Evolutionary conservation across 2,888 invertebrate genomes (phyloP).

Genomic region (Anodontia alba): DNA sequence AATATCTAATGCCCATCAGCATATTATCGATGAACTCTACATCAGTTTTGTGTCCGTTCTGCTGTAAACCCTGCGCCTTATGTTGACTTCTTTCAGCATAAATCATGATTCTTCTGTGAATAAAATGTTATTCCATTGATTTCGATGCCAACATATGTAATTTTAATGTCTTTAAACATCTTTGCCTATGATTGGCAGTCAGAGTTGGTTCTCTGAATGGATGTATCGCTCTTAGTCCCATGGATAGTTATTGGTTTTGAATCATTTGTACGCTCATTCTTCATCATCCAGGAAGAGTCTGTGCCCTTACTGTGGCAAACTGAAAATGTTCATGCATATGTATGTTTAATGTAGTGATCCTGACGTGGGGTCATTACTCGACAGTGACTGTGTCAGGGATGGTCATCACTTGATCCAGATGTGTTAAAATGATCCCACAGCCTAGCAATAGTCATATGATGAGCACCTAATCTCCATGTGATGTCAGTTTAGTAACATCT

Average conservation of each 20-base stretch:
- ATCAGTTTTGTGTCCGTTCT: slow-evolving; percentile 6
- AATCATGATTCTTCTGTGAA: slow-evolving; percentile 41
- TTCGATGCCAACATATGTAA: slow-evolving; percentile 18
- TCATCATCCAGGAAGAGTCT: background rate
- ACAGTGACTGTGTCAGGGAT: background rate
- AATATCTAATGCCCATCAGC: slow-evolving; percentile 32
- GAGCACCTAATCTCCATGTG: too few species aligned
- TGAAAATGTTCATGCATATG: background rate
- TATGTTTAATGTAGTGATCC: slow-evolving; percentile 1
- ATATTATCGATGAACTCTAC: slow-evolving; percentile 24
- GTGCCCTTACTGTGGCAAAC: slow-evolving; percentile 7
- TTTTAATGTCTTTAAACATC: background rate
- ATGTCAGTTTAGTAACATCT: too few species aligned
- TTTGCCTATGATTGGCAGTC: slow-evolving; percentile 26
- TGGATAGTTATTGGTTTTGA: slow-evolving; percentile 13
- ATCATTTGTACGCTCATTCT: slow-evolving; percentile 15
- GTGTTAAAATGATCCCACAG: background rate
- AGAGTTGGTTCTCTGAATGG: slow-evolving; percentile 15
- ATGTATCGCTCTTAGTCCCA: background rate
- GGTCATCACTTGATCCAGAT: background rate
- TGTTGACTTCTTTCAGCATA: too few species aligned
- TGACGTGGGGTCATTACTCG: slow-evolving; percentile 6
- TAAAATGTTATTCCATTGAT: slow-evolving; percentile 11
- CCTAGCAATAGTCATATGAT: background rate
- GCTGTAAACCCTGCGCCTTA: slow-evolving; percentile 31